Conservation (phyloP, 2,797 vertebrate genomes). For the Novumbra hubbsi region DNA sequence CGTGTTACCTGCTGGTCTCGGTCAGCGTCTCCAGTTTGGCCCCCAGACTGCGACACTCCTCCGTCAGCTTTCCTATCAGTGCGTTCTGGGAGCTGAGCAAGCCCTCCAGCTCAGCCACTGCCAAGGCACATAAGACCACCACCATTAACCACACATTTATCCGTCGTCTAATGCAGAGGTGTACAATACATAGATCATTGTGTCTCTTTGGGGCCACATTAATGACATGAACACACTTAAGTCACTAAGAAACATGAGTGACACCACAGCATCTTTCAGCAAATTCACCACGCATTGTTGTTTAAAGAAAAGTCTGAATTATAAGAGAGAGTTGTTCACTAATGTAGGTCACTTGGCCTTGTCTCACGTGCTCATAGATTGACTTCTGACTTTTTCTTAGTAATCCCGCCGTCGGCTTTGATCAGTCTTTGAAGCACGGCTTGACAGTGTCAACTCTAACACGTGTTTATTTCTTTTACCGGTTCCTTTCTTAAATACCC, state of each 20-base stretch:
- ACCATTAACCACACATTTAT: conserved; percentile 5
- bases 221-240: conserved; percentile 31
- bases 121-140: conserved; percentile 47
- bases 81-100: conserved; percentile 87
- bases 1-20: conserved; percentile 79
- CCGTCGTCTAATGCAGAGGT: conserved; percentile 3
- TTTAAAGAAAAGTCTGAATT: conserved; percentile 39
- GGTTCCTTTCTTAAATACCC: conserved; percentile 59
- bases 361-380: conserved; percentile 42
- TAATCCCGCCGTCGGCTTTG: conserved; percentile 68
- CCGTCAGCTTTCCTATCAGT: conserved; percentile 85
- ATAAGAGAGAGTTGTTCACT: conserved; percentile 33
- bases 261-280: conserved; percentile 34
- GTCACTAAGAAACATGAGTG: no score
- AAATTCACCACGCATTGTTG: conserved; percentile 37
- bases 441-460: conserved; percentile 58
- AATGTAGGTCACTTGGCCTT: no score
- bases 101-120: conserved; percentile 83
- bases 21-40: conserved; percentile 79
- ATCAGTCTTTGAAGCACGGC: conserved; percentile 68
- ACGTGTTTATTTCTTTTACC: conserved; percentile 55
- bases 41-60: conserved; percentile 81
- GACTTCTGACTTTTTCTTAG: conserved; percentile 68
- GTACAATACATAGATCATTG: conserved; percentile 31
- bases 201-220: conserved; percentile 46